These are phyloP conservation scores for Drosophila greeni DNA, from an alignment of 2,888 invertebrate genomes.

Conservation along the genomic window DNA sequence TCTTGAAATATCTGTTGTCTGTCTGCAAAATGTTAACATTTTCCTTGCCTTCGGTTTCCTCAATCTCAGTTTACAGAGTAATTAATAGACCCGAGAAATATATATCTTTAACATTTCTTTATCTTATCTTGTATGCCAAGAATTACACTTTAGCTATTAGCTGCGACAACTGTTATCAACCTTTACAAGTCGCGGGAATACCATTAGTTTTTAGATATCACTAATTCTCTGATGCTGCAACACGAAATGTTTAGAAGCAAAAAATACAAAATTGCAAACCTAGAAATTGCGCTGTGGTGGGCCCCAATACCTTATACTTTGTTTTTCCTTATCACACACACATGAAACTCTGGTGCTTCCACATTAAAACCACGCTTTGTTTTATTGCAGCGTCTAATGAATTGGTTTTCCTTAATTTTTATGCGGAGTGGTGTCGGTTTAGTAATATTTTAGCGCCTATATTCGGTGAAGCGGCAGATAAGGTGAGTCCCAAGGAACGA, in stretches of 20 bases:
- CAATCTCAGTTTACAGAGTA: not conserved
- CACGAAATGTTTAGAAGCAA: not conserved
- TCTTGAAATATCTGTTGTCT: no score
- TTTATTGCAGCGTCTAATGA: conserved; percentile 92
- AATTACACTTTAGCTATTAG: not conserved
- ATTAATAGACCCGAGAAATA: not conserved
- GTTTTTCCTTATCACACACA: conserved; percentile 2
- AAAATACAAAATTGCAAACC: conserved; percentile 3
- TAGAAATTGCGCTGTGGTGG: conserved; percentile 3
- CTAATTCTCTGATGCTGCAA: conserved; percentile 10
- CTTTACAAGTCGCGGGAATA: not conserved
- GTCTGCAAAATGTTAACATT: no score
- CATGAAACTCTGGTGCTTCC: conserved; percentile 9
- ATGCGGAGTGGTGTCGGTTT: conserved; percentile 99
- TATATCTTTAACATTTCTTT: not conserved
- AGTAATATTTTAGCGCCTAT: conserved; percentile 97
- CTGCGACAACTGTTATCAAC: not conserved
- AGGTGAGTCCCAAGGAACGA: conserved; percentile 80
- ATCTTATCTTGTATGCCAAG: conserved; percentile 2
- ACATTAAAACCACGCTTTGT: conserved; percentile 23
- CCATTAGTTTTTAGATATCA: not conserved
- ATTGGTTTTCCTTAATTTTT: conserved; percentile 98
- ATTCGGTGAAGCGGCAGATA: conserved; percentile 96
- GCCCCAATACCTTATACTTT: not conserved
- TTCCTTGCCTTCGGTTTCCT: no score